Conservation (phyloP, 1,140 invertebrate species). For the Conus ventricosus region DNA sequence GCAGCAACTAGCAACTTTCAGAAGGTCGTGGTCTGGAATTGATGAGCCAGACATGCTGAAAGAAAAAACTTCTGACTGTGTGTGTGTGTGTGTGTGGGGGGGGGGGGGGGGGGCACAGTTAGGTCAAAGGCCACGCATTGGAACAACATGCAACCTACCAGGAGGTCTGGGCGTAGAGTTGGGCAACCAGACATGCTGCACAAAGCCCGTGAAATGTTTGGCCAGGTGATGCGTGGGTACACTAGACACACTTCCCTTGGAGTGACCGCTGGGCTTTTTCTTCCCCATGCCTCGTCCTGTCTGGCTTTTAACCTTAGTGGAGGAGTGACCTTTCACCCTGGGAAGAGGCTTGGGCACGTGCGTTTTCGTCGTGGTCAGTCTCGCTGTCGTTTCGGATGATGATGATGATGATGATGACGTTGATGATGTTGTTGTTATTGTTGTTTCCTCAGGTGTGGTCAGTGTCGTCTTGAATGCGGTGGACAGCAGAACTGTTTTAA, state of each 20-base stretch:
- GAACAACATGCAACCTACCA: background rate
- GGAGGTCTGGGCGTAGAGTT: slow-evolving; percentile 21
- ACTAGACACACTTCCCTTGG: background rate
- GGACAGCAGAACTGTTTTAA: background rate
- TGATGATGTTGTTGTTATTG: background rate
- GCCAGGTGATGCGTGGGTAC: slow-evolving; percentile 11
- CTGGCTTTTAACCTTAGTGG: background rate
- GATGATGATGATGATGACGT: no score
- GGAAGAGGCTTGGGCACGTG: background rate
- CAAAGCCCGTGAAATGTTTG: slow-evolving; percentile 25
- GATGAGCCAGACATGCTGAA: no score
- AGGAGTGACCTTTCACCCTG: background rate
- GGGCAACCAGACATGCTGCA: slow-evolving; percentile 20
- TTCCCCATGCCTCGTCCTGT: background rate
- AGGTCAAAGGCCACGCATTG: no score
- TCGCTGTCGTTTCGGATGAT: background rate
- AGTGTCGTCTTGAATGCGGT: background rate
- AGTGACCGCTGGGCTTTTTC: background rate
- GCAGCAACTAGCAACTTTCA: no score
- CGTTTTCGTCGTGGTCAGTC: background rate
- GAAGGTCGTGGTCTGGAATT: no score
- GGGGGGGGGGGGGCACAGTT: no score
- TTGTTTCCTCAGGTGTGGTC: background rate
- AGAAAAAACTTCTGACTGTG: no score
- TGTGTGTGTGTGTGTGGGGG: no score